Conservation (phyloP, 2,888 invertebrate species). For the Epinotia brunnichana region DNA sequence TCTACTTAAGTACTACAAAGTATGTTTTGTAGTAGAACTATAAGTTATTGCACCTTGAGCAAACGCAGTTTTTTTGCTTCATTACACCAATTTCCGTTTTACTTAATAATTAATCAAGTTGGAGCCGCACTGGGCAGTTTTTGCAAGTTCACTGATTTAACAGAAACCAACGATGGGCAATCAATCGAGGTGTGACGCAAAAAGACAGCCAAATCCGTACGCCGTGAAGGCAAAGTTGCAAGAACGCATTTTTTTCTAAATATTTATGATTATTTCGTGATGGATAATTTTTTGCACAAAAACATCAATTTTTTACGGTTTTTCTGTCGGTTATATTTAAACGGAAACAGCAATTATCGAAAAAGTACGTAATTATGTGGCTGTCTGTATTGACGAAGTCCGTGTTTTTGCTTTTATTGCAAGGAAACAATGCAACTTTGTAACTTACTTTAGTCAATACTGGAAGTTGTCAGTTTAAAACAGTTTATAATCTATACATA, state of each 20-base stretch:
- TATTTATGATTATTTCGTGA: slow-evolving; percentile 40
- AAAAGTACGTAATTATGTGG: slow-evolving; percentile 23
- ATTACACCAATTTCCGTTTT: slow-evolving; percentile 39
- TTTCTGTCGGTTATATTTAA: slow-evolving; percentile 24
- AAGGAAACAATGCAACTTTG: slow-evolving; percentile 12
- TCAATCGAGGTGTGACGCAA: slow-evolving; percentile 44
- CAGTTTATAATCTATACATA: too few relatives aligned
- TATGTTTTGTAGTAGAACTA: not conserved
- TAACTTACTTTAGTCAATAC: not conserved
- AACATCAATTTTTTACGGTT: slow-evolving; percentile 6
- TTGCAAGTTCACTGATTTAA: slow-evolving; percentile 37
- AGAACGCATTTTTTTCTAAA: slow-evolving; percentile 42
- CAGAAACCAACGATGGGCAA: slow-evolving; percentile 56
- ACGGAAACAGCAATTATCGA: slow-evolving; percentile 23
- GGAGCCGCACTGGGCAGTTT: slow-evolving; percentile 27
- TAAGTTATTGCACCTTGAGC: slow-evolving; percentile 4
- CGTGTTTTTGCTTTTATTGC: slow-evolving; percentile 15
- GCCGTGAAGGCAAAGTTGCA: slow-evolving; percentile 53
- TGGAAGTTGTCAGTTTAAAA: slow-evolving; percentile 8
- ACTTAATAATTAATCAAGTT: slow-evolving; percentile 39
- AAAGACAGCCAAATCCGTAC: slow-evolving; percentile 46
- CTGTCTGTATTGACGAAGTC: slow-evolving; percentile 9
- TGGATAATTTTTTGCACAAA: slow-evolving; percentile 25
- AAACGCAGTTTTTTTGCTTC: slow-evolving; percentile 25
- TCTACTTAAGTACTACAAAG: not conserved